Evolutionary conservation across 2,113 vertebrate species (phyloP).

Genomic region (Cyprinodon brontotheroides): DNA sequence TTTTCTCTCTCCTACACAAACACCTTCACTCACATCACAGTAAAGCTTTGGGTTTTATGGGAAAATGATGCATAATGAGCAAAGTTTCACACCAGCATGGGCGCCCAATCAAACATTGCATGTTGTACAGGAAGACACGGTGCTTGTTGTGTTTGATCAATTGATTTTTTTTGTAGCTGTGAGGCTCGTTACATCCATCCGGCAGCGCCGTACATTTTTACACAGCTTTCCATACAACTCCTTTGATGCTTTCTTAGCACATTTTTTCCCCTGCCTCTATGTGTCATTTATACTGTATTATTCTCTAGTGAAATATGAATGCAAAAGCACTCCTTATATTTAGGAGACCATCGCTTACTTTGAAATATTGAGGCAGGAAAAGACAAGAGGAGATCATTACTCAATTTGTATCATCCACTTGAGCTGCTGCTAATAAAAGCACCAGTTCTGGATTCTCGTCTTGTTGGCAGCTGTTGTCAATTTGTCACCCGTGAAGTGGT

Average conservation of each 20-base stretch:
- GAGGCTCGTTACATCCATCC: conserved; percentile 76
- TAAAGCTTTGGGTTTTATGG: conserved; percentile 47
- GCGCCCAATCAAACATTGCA: conserved; percentile 70
- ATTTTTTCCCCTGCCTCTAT: conserved; percentile 58
- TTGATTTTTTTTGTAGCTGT: conserved; percentile 71
- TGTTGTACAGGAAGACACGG: conserved; percentile 53
- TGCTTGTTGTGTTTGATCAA: conserved; percentile 78
- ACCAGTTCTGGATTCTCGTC: conserved; percentile 55
- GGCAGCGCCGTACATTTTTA: conserved; percentile 66
- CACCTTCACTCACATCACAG: conserved; percentile 9
- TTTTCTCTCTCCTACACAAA: conserved; percentile 4
- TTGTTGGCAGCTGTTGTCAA: conserved; percentile 67
- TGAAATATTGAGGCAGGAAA: conserved; percentile 70
- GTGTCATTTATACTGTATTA: conserved; percentile 70
- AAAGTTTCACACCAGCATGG: conserved; percentile 58
- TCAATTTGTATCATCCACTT: conserved; percentile 69
- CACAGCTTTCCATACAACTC: conserved; percentile 71
- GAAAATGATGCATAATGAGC: conserved; percentile 56
- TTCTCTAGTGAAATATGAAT: conserved; percentile 75
- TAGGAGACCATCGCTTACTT: conserved; percentile 70
- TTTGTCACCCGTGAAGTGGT: conserved; percentile 53
- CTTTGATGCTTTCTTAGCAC: conserved; percentile 78
- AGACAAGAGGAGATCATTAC: conserved; percentile 57
- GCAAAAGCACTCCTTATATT: conserved; percentile 66
- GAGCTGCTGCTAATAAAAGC: conserved; percentile 71